Conservation (phyloP, 1,140 invertebrate species). For the Conus betulinus region DNA sequence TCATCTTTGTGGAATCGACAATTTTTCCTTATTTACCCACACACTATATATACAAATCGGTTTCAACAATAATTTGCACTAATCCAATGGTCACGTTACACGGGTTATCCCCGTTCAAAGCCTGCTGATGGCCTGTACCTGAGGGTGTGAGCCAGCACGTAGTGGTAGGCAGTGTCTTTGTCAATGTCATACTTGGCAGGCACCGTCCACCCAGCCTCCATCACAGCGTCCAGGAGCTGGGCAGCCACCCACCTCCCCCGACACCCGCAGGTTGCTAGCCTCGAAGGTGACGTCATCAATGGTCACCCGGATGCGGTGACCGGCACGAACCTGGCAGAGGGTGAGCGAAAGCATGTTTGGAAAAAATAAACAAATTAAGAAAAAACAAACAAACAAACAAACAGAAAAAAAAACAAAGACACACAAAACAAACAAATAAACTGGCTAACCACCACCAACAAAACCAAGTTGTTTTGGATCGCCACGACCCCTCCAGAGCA, state of each 20-base stretch:
- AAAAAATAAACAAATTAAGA: not conserved
- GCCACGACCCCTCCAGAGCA: too few species aligned
- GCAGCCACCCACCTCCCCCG: slow-evolving; percentile 31
- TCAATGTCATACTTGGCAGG: slow-evolving; percentile 22
- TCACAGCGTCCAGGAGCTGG: slow-evolving; percentile 41
- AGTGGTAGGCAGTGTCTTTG: slow-evolving; percentile 37
- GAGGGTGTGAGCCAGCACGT: slow-evolving; percentile 33
- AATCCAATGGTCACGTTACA: too few species aligned
- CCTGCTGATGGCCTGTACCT: not conserved
- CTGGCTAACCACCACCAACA: not conserved
- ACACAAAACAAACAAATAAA: slow-evolving; percentile 5
- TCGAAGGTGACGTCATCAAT: slow-evolving; percentile 40
- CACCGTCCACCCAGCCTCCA: slow-evolving; percentile 17
- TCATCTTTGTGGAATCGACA: too few species aligned
- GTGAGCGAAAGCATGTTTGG: not conserved
- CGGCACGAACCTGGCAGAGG: slow-evolving; percentile 20
- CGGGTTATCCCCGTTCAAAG: too few species aligned
- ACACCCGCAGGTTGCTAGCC: slow-evolving; percentile 45
- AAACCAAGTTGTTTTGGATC: too few species aligned
- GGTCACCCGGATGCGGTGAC: slow-evolving; percentile 39
- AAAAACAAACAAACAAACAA: not conserved
- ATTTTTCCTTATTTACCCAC: too few species aligned
- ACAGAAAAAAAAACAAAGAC: not conserved
- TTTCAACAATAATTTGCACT: too few species aligned
- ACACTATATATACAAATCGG: too few species aligned